Evolutionary conservation across 2,888 invertebrate species (phyloP), one percentile per base, ranked within the genome.

Genomic region (Aspidiotus destructor): DNA sequence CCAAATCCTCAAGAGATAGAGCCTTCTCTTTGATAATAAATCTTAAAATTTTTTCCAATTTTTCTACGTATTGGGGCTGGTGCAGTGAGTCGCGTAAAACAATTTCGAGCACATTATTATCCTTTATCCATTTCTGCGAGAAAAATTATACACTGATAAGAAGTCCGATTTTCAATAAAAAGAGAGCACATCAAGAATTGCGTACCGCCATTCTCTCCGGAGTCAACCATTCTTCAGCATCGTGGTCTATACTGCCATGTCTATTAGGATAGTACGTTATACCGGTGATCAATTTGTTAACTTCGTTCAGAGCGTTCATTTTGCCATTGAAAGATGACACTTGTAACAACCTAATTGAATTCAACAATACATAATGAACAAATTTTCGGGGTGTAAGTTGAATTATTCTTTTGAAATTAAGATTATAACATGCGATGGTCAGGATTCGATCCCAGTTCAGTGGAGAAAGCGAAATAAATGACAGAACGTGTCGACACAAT

Each of bases 291-390:
- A 97, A 90, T 82, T 97, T 96, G 80, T 97, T 97, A 70, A 98
- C 93, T 83, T 98, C 97, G 78, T 97, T 96, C 72, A 98, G 81
- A 28, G 97, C 97, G 76, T 96, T 96, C 97, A 98, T 98, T 83
- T 97, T 97, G 52, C 97, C 96, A 80, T 96, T 97, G 77, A 97
- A 98, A 67, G 96, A 96, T 40, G 96, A 95, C 78, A 96, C 94
- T 83, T 95, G 93, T 73, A 97, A 80, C 75, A 93, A 85, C 77
- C 92, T 84, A 74, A 54, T 8, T 9, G 2, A 8, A 8, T 16
- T 16, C 13, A 15, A n/a, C 10, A 54, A 54, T 54, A 13, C 15
- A 8, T 54, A 7, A 54, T 1, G 2, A 2, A 54, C 55, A 54
- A 13, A 28, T 54, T n/a, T 13, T 41, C n/a, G 17, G 7, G 28